Percentiles rank a stretch among this genome's conserved stretches.
phyloP scores from a whole-genome alignment of 2,113 vertebrate species.

The Nanorana parkeri region DNA sequence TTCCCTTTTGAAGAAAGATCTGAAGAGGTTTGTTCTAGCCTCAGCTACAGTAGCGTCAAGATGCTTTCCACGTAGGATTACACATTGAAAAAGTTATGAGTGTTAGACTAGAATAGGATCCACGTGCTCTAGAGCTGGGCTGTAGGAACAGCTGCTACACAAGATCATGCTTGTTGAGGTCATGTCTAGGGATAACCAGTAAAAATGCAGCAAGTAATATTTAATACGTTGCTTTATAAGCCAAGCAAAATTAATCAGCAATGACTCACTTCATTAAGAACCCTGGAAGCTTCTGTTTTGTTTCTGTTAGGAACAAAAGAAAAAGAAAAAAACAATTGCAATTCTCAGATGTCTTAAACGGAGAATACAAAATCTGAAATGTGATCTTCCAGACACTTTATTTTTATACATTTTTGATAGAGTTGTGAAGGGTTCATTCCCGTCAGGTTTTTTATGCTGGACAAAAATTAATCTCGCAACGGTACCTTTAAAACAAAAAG shows the following conservation, averaged over 20 bases:
- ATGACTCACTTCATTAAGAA: conserved; percentile 1
- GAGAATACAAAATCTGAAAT: too few relatives aligned
- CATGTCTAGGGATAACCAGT: not conserved
- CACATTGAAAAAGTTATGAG: conserved; percentile 4
- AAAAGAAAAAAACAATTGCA: too few relatives aligned
- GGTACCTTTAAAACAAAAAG: too few relatives aligned
- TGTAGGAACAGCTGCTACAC: conserved; percentile 7
- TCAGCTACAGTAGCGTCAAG: not conserved
- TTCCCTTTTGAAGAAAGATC: not conserved
- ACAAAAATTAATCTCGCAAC: too few relatives aligned
- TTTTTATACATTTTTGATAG: too few relatives aligned
- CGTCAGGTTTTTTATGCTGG: too few relatives aligned
- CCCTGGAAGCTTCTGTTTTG: too few relatives aligned
- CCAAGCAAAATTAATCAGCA: not conserved
- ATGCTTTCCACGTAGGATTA: not conserved
- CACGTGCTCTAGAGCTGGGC: not conserved
- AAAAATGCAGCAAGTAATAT: conserved; percentile 21
- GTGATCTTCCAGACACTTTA: too few relatives aligned
- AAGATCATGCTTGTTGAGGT: conserved; percentile 19
- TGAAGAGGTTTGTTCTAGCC: not conserved
- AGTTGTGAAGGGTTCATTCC: too few relatives aligned
- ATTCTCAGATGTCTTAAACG: too few relatives aligned
- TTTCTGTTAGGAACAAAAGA: too few relatives aligned
- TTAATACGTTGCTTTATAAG: conserved; percentile 1
- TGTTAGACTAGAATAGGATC: conserved; percentile 11